These are phyloP conservation scores for Sarotherodon lohbergeri DNA, from an alignment of 2,113 vertebrate genomes.

Conservation along the genomic window DNA sequence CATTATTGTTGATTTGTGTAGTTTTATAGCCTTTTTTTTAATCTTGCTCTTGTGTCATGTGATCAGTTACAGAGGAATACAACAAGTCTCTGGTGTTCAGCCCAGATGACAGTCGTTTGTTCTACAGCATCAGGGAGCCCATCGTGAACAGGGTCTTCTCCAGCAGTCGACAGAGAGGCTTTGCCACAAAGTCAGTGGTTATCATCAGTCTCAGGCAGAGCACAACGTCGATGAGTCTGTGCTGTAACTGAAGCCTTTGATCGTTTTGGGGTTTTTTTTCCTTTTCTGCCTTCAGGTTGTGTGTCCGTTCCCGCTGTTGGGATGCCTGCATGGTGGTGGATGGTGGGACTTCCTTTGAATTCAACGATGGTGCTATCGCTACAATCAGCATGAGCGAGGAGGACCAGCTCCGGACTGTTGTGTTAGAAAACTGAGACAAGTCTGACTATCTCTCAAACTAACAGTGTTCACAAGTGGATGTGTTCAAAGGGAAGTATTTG, in stretches of 20 bases:
- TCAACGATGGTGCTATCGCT: constrained; percentile 95
- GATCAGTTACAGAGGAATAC: constrained; percentile 85
- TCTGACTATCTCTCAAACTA: background rate
- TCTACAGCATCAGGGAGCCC: constrained; percentile 95
- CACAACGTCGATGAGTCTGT: background rate
- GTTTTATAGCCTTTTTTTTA: background rate
- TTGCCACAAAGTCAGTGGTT: constrained; percentile 84
- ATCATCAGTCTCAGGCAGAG: background rate
- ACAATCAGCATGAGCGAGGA: constrained; percentile 83
- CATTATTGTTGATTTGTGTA: background rate
- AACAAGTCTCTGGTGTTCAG: constrained; percentile 88
- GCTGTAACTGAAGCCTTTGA: background rate
- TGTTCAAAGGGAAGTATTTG: background rate
- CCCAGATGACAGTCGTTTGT: constrained; percentile 86
- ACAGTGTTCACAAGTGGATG: background rate
- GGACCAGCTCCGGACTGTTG: constrained; percentile 87
- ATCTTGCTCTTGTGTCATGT: background rate
- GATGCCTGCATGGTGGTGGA: constrained; percentile 98
- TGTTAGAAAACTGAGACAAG: constrained; percentile 76
- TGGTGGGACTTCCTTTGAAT: constrained; percentile 94
- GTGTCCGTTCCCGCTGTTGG: constrained; percentile 93
- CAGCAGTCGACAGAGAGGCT: constrained; percentile 87
- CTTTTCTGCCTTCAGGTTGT: constrained; percentile 74
- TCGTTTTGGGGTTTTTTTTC: rapidly evolving
- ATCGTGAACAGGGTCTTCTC: constrained; percentile 94